Base-by-base conservation (phyloP, 2,113 vertebrate genomes). In the Ciconia maguari region DNA sequence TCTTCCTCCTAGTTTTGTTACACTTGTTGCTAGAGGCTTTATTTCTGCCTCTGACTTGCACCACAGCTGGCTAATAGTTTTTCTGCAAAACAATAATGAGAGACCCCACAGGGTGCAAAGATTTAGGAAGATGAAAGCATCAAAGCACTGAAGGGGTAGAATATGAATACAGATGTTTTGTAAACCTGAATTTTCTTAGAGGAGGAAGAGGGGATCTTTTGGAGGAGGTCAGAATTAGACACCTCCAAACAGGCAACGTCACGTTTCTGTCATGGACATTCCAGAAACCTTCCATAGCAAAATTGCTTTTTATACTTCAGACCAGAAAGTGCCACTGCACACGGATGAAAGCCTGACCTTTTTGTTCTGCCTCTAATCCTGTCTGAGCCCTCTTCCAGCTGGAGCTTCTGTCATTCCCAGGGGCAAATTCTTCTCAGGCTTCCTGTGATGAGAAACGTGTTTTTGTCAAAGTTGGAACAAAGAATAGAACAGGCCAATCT, bases 381-480 rank as follows among this genome's bases (percentile, higher is more conserved):
- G 83, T 95, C 89, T 89, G 92, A 96, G 91, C 94, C 92, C 88
- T 96, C 96, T 93, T 96, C 94, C 87, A 87, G 82, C 72, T 84
- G 87, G 75, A 76, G 86, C 92, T 92, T 96, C 96, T 94, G 52
- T 91, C 79, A 46, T 98, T 94, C 96, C 96, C 87, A 78, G 93
- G 78, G 96, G 96, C 88, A 93, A 87, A 95, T 97, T 97, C 96
- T 97, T 89, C 81, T 83, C 80, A 44, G 72, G 83, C 93, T 96
- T 95, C 92, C 95, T 66, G 74, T 92, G 78, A 97, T 90, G 89
- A 92, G 87, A 96, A 93, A 94, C 24, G 13, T 96, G 89, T 96
- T 96, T 96, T 68, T 79, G 83, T 95, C 70, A 9, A 86, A 95
- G 74, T 84, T 66, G 80, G 75, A 97, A 88, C 69, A 90, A 81